Base-by-base conservation (phyloP, 2,113 vertebrate species). In the Crotalus helleri region DNA sequence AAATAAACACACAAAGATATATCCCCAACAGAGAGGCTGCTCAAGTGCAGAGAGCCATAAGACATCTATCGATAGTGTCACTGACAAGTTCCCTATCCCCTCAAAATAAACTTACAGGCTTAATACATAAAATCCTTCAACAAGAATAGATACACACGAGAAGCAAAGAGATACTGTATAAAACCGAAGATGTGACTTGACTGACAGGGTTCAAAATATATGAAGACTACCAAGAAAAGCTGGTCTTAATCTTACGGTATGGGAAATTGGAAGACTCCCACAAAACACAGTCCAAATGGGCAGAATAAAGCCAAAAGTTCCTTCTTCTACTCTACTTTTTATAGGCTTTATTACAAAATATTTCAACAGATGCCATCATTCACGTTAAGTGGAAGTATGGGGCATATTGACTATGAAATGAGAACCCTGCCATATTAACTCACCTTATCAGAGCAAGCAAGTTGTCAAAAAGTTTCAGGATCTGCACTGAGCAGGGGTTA, bases 371-470 rank as follows among this genome's bases (percentile, higher is more conserved):
- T 85, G 92, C 54, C 94, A 61, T 92, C 3, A 5, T 88, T 94
- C 94, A 61, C 55, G 95, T 90, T 91, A 88, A 92, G 57, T 93
- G 61, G 91, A 89, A 93, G 96, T 85, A 95, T 54, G 91, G 59
- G 86, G 88, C 53, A n/a, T 85, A 85, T 89, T 59, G 89, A 57
- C 57, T 90, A 95, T 93, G 90, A 94, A 33, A 94, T 90, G 39
- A 1, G 94, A 57, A 94, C 94, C 92, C 94, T 93, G 86, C 90
- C 92, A 95, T 95, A 94, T 91, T 89, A 90, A 98, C 97, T 92
- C 95, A 99, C 99, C 99, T 99, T 97, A 99, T 98, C 12, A 99
- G 98, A 92, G 98, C 97, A 90, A 99, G 98, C 89, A 99, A 97
- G 97, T 99, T 99, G 96, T 99, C 99, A 91, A 99, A 96, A 92